Percentiles rank a stretch among this genome's conserved stretches.
Conservation (phyloP, 2,888 invertebrate genomes). For the Polydrusus cervinus region DNA sequence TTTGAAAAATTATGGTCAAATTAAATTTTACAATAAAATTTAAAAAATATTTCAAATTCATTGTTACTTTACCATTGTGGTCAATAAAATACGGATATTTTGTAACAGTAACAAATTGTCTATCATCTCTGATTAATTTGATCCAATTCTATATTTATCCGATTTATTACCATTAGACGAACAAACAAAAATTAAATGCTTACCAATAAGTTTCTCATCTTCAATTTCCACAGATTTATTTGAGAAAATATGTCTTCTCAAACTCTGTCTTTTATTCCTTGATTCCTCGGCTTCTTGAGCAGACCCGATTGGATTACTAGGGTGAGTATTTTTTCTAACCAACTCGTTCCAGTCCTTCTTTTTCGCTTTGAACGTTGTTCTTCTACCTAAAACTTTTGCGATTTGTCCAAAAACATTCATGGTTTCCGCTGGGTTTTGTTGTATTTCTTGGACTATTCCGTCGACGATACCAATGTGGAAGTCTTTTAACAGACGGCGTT, state of each 20-base stretch:
- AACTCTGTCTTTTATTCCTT: conserved; percentile 80
- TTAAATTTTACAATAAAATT: no score
- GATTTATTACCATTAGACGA: neutral
- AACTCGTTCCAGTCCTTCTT: conserved; percentile 91
- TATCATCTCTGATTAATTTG: no score
- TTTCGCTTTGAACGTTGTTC: conserved; percentile 72
- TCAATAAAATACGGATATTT: no score
- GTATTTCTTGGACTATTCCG: conserved; percentile 84
- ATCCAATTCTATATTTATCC: no score
- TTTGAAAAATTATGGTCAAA: no score
- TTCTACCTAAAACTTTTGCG: conserved; percentile 85
- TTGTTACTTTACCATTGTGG: no score
- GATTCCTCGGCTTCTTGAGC: conserved; percentile 79
- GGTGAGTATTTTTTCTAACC: conserved; percentile 81
- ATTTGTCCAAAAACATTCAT: conserved; percentile 89
- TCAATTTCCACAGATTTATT: conserved; percentile 80
- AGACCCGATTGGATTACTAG: conserved; percentile 86
- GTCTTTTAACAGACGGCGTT: conserved; percentile 88
- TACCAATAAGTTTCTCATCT: conserved; percentile 82
- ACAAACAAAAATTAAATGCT: neutral
- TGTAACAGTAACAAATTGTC: no score
- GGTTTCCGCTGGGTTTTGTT: conserved; percentile 75
- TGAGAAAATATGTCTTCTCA: conserved; percentile 81
- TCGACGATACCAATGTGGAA: conserved; percentile 94
- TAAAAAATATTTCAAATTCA: no score